phyloP scores from a whole-genome alignment of 2,888 invertebrate genomes.

The Lochmaea capreae region DNA sequence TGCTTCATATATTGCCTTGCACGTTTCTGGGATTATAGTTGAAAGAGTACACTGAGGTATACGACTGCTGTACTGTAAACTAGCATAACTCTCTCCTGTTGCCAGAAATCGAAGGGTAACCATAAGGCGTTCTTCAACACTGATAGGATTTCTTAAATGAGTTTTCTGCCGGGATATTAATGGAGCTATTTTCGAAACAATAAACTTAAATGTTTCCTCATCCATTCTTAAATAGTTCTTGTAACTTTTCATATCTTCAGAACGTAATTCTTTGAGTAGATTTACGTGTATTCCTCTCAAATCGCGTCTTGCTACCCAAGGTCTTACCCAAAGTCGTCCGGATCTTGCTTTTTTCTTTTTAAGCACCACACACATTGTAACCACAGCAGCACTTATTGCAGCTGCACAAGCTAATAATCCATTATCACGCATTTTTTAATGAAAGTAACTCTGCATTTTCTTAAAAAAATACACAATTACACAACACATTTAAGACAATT shows the following conservation, averaged over 20 bases:
- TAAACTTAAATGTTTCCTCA: slow-evolving; percentile 1
- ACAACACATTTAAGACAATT: too few relatives aligned
- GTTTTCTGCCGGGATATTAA: background rate
- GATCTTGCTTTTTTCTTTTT: too few relatives aligned
- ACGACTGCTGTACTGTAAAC: background rate
- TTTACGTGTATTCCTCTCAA: slow-evolving; percentile 1
- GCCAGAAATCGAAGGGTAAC: background rate
- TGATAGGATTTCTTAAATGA: background rate
- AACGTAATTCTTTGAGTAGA: background rate
- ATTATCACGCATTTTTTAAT: too few relatives aligned
- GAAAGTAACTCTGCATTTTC: too few relatives aligned
- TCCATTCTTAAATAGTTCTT: slow-evolving; percentile 1
- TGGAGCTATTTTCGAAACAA: slow-evolving; percentile 4
- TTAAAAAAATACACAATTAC: too few relatives aligned
- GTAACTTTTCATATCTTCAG: background rate
- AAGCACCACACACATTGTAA: too few relatives aligned
- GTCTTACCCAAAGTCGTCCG: too few relatives aligned
- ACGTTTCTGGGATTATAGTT: background rate
- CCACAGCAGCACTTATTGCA: too few relatives aligned
- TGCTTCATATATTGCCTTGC: too few relatives aligned
- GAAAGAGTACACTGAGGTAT: background rate
- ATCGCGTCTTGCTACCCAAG: too few relatives aligned
- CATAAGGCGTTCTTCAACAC: background rate
- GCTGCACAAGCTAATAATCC: too few relatives aligned
- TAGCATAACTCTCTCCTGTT: background rate